Percentiles rank a stretch among this genome's conserved stretches.
These are phyloP conservation scores for Enteromius mattozi DNA, from an alignment of 2,797 vertebrate species.

Conservation along the genomic window DNA sequence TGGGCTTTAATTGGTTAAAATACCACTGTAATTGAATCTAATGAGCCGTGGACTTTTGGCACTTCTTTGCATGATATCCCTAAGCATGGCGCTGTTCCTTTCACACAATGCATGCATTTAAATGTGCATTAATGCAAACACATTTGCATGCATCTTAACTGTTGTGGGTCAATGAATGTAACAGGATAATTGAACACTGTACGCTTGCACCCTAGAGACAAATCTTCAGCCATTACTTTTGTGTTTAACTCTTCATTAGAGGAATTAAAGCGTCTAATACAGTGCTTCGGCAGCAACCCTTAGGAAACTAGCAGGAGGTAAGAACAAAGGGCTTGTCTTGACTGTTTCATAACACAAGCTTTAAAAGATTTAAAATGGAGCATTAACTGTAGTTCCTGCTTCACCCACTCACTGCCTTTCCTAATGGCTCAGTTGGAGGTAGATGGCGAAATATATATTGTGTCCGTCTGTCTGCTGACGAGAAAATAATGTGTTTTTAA, in stretches of 20 bases:
- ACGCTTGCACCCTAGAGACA: background rate
- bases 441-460: slow-evolving; percentile 47
- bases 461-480: slow-evolving; percentile 52
- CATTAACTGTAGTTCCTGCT: slow-evolving; percentile 53
- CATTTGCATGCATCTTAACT: background rate
- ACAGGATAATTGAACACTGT: slow-evolving; percentile 15
- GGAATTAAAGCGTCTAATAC: slow-evolving; percentile 44
- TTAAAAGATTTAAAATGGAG: slow-evolving; percentile 56
- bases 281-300: slow-evolving; percentile 40
- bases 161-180: slow-evolving; percentile 23
- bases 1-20: slow-evolving; percentile 57
- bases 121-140: background rate
- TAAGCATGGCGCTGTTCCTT: background rate
- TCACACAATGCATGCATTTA: slow-evolving; percentile 8
- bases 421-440: slow-evolving; percentile 57
- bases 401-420: slow-evolving; percentile 52
- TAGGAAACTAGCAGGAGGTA: slow-evolving; percentile 30
- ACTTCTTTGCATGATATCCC: slow-evolving; percentile 40
- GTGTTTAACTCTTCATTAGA: slow-evolving; percentile 43
- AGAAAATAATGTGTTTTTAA: slow-evolving; percentile 62
- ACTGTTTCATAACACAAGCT: slow-evolving; percentile 52
- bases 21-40: slow-evolving; percentile 58
- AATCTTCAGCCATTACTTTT: slow-evolving; percentile 36
- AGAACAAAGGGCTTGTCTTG: slow-evolving; percentile 44
- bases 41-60: slow-evolving; percentile 56